These are phyloP conservation scores for Brotula barbata DNA, from an alignment of 2,797 vertebrate genomes.

Conservation along the genomic window DNA sequence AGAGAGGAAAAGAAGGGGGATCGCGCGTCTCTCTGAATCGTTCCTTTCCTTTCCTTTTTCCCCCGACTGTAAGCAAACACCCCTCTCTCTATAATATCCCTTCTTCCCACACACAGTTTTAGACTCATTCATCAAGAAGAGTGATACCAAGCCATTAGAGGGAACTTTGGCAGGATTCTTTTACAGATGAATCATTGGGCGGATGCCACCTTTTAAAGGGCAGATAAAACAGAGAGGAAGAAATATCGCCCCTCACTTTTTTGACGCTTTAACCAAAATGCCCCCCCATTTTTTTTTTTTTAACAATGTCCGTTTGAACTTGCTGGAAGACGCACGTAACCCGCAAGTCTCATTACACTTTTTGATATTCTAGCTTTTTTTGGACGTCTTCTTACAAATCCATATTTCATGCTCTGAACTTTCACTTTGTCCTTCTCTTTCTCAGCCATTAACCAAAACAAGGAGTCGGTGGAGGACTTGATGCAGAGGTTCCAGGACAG, in stretches of 20 bases:
- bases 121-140: conserved; percentile 68
- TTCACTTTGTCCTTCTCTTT: conserved; percentile 50
- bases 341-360: conserved; percentile 15
- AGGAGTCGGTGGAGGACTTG: conserved; percentile 92
- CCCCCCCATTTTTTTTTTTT: conserved; percentile 10
- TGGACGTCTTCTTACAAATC: conserved; percentile 15
- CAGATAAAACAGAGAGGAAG: conserved; percentile 30
- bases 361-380: background rate
- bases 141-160: conserved; percentile 60
- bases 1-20: conserved; percentile 39
- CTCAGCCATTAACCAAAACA: conserved; percentile 84
- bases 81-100: background rate
- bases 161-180: conserved; percentile 60
- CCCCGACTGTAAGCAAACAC: conserved; percentile 26
- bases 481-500: conserved; percentile 98
- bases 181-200: conserved; percentile 67
- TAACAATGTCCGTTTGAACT: conserved; percentile 20
- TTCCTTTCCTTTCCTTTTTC: conserved; percentile 28
- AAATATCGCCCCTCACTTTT: conserved; percentile 15
- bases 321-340: conserved; percentile 34
- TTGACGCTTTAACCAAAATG: background rate
- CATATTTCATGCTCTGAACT: conserved; percentile 33
- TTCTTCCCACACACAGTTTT: conserved; percentile 48
- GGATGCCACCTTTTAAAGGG: conserved; percentile 68
- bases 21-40: conserved; percentile 9